Percentiles rank a stretch among this genome's conserved stretches.
phyloP scores from a whole-genome alignment of 2,113 vertebrate genomes.

The Cryptomyrus ogoouensis region DNA sequence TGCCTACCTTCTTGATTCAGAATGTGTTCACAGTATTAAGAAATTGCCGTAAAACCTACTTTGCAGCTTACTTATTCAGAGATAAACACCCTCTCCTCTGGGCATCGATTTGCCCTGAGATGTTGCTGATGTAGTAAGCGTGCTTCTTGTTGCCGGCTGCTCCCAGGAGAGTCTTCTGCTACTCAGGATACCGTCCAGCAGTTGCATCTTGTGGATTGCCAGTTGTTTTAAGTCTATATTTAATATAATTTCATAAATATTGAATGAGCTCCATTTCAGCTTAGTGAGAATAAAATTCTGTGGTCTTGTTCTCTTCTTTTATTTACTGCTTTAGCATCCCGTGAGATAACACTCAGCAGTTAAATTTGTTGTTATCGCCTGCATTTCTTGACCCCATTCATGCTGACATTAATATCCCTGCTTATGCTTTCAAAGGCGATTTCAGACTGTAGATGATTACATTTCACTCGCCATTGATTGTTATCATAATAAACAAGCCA shows the following conservation, averaged over 20 bases:
- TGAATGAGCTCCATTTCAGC: constrained; percentile 24
- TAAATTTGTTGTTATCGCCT: constrained; percentile 39
- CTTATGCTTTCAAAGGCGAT: constrained; percentile 36
- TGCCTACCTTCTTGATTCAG: constrained; percentile 14
- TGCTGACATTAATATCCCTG: constrained; percentile 23
- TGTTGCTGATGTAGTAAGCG: constrained; percentile 30
- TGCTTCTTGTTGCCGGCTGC: constrained; percentile 6
- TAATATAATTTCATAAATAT: constrained; percentile 26
- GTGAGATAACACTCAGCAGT: constrained; percentile 42
- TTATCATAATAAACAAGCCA: constrained; percentile 32
- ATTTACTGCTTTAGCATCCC: constrained; percentile 42
- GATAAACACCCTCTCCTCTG: constrained; percentile 30
- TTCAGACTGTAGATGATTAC: constrained; percentile 43
- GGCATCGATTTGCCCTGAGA: constrained; percentile 30
- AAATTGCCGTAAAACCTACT: constrained; percentile 47
- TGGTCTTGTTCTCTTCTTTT: constrained; percentile 25
- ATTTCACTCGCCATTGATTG: constrained; percentile 45
- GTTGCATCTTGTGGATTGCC: background rate
- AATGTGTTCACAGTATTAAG: constrained; percentile 22
- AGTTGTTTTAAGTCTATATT: constrained; percentile 13
- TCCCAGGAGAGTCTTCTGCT: constrained; percentile 24
- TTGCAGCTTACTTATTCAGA: constrained; percentile 25
- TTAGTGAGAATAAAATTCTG: constrained; percentile 46
- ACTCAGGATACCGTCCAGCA: constrained; percentile 13
- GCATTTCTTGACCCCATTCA: constrained; percentile 26